Conservation (phyloP, 2,113 vertebrate species). For the Aleadryas rufinucha region DNA sequence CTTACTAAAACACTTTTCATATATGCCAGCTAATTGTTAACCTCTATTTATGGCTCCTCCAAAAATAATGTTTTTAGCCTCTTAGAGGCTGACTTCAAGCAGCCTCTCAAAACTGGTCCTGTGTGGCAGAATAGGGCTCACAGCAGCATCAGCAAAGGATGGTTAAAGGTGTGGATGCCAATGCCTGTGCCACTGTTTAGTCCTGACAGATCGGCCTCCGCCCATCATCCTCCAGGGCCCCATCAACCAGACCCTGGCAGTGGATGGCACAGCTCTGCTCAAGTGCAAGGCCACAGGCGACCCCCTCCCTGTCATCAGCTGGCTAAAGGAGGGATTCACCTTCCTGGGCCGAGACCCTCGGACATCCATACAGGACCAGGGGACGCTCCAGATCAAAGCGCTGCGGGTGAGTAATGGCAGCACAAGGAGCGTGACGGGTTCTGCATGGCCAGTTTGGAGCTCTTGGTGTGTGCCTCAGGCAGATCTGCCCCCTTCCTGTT, state of each 20-base stretch:
- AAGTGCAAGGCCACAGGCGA: constrained; percentile 96
- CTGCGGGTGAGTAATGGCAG: constrained; percentile 75
- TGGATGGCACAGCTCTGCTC: constrained; percentile 88
- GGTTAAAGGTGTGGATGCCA: neutral
- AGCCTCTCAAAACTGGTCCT: neutral
- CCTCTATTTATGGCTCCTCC: neutral
- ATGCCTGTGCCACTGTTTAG: constrained; percentile 65
- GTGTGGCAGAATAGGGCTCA: neutral
- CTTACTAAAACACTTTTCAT: neutral
- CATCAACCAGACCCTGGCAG: constrained; percentile 88
- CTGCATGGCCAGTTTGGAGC: rapidly evolving
- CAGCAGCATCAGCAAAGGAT: neutral
- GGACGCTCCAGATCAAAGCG: constrained; percentile 91
- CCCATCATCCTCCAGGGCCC: constrained; percentile 98
- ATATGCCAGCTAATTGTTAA: neutral
- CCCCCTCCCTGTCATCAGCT: constrained; percentile 92
- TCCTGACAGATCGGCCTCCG: constrained; percentile 93
- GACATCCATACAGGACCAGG: constrained; percentile 89
- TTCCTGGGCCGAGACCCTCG: constrained; percentile 91
- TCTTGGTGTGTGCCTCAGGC: neutral
- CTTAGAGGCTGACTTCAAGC: neutral
- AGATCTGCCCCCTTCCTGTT: neutral
- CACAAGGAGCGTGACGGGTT: rapidly evolving
- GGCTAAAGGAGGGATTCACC: constrained; percentile 94
- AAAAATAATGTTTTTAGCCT: neutral